Evolutionary conservation across 2,888 invertebrate species (phyloP), one percentile per base, ranked within the genome.

Genomic region (Eulithis prunata): DNA sequence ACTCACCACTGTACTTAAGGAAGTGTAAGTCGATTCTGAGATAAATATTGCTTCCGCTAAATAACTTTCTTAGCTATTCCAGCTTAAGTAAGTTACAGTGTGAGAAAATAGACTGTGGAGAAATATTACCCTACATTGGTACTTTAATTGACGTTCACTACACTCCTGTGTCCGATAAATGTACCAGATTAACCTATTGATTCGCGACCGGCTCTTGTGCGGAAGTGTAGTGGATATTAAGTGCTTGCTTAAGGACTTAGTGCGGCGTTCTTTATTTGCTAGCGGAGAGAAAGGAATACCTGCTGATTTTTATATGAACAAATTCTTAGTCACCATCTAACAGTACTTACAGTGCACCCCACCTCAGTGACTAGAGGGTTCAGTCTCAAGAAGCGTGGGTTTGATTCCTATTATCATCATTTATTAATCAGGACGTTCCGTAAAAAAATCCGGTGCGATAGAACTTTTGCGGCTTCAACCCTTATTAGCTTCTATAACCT

Each of bases 111-210:
- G 54, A 64, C 49, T 57, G 53, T 47, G 58, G 69, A 71, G 67
- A 73, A 75, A 68, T 58, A 74, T 70, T 55, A 54, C 54, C 56
- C 57, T 62, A 47, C 64, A 68, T 71, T 66, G 62, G 62, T 57
- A 53, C 57, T 75, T 75, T 75, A 75, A 78, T 71, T 73, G 81
- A 72, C 75, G 43, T 72, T 74, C 68, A 79, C 70, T 75, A 71
- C 68, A 75, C 79, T 68, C 80, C 56, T 59, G 60, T 73, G 78
- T 72, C 73, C 75, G 62, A 78, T 78, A 76, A 78, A 70, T 78
- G 75, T 71, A 70, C 70, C 59, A 75, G 78, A 79, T 77, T 74
- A 78, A 75, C 68, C 71, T 70, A 78, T 78, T 75, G 75, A 73
- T 74, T 78, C 70, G 65, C 54, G 58, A 55, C 57, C 47, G 28